These are phyloP conservation scores for Grallaria varia DNA, from an alignment of 2,113 vertebrate genomes.

Conservation along the genomic window DNA sequence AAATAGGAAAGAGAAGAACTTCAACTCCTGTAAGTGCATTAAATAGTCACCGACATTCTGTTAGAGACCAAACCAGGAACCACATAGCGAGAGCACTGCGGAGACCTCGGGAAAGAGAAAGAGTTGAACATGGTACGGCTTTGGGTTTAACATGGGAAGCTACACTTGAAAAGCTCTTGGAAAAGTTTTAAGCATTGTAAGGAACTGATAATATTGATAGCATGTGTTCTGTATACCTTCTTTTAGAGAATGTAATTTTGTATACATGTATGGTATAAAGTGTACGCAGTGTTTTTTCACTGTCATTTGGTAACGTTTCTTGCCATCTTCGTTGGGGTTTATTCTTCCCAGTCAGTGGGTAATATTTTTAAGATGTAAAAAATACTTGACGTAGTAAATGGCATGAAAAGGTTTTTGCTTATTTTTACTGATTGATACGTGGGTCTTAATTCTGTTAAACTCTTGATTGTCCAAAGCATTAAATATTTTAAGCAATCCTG, in stretches of 20 bases:
- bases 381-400: neutral
- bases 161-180: neutral
- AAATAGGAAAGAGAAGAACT: constrained; percentile 75
- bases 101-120: constrained; percentile 59
- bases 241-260: neutral
- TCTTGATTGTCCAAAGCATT: neutral
- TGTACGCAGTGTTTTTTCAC: neutral
- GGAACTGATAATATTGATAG: neutral
- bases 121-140: constrained; percentile 70
- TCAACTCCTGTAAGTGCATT: constrained; percentile 75
- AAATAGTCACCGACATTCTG: constrained; percentile 64
- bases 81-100: constrained; percentile 64
- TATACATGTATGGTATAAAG: neutral
- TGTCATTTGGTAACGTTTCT: neutral
- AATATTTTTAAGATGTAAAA: neutral
- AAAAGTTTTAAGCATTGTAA: neutral
- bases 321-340: neutral
- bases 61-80: constrained; percentile 71
- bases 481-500: neutral
- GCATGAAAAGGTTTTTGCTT: neutral
- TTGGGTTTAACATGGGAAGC: neutral
- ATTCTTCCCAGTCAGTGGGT: neutral
- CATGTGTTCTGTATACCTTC: neutral
- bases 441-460: neutral
- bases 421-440: neutral